Base-by-base conservation (phyloP, 2,113 vertebrate species). In the Dromaius novaehollandiae region DNA sequence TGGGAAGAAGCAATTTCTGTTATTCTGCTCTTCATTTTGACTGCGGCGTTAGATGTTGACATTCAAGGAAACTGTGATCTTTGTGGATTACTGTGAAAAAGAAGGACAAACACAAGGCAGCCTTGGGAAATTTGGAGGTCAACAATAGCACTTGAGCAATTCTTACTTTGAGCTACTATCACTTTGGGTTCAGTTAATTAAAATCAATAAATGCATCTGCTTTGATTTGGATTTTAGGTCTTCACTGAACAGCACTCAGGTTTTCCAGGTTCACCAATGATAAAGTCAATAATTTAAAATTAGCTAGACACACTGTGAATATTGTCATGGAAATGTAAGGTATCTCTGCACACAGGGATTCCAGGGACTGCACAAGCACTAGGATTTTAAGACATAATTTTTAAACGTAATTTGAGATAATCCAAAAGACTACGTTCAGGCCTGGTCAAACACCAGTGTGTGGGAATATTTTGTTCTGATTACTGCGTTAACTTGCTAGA, bases 151-250 rank as follows among this genome's bases (percentile, higher is more conserved):
- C 77, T 96, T 86, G 3, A 7, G 79, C 73, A 93, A 56, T 84
- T 90, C 76, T 74, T 87, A 42, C 77, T 86, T 79, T 21, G 63
- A 91, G 73, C 79, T 74, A 42, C 64, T 65, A 87, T 88, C 64
- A 70, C 85, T 96, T 68, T 4, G 2, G 76, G 82, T 86, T 91
- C 61, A 76, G 86, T 92, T 93, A 93, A 96, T 96, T 95, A 95
- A 97, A 97, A 96, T 94, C 88, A 96, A 96, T 97, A 95, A 88
- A 84, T 88, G 82, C 78, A 92, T 95, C 95, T 93, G 87, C 84
- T 96, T 91, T 94, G 73, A 81, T 95, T 94, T 88, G 86, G 92
- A 85, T 87, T 75, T 95, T 70, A 93, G 93, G 82, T 86, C 84
- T 94, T 90, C 61, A 53, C 56, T 83, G 93, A 93, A 76, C 30